Evolutionary conservation across 2,797 vertebrate species (phyloP).

Genomic region (Nannoperca australis): DNA sequence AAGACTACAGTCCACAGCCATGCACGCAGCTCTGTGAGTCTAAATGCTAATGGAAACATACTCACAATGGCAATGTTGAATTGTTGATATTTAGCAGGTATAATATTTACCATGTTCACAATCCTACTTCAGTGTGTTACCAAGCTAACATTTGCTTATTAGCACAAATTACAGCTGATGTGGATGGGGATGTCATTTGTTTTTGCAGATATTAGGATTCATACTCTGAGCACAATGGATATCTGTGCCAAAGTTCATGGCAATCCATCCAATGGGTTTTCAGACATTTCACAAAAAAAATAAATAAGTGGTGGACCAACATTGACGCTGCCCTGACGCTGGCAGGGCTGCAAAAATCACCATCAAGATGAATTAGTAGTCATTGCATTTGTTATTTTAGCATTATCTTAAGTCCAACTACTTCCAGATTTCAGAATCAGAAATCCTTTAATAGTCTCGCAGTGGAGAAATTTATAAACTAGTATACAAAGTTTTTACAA

Average conservation of each 20-base stretch:
- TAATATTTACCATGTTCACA: background rate
- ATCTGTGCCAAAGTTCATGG: background rate
- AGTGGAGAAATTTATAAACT: too few relatives aligned
- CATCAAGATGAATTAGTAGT: background rate
- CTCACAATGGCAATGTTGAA: background rate
- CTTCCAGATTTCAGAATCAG: slow-evolving; percentile 15
- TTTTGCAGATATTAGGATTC: background rate
- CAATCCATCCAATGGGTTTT: background rate
- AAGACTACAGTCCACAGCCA: background rate
- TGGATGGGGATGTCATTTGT: background rate
- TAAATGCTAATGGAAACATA: background rate
- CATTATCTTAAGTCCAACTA: background rate
- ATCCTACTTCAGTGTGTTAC: background rate
- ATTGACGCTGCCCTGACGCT: too few relatives aligned
- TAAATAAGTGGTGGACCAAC: background rate
- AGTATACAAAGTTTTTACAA: background rate
- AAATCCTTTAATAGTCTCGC: too few relatives aligned
- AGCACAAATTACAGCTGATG: background rate
- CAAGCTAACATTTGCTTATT: background rate
- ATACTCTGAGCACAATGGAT: background rate
- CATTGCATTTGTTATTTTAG: background rate
- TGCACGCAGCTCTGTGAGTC: background rate
- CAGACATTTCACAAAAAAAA: background rate
- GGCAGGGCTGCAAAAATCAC: background rate
- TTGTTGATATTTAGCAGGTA: background rate